Evolutionary conservation across 2,797 vertebrate species (phyloP), one percentile per base, ranked within the genome.

Genomic region (Novumbra hubbsi): DNA sequence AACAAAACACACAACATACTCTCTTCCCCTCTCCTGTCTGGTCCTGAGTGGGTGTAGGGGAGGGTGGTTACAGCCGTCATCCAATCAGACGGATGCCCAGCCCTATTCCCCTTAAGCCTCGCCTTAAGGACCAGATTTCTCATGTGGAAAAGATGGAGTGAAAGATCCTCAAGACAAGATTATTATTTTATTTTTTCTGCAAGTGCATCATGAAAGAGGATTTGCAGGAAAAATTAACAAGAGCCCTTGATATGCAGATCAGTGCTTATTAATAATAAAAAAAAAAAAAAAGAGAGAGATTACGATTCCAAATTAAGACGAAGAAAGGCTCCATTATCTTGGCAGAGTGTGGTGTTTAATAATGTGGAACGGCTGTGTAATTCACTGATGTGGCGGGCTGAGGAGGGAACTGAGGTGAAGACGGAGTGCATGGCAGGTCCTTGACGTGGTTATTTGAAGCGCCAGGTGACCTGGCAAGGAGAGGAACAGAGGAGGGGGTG

Each of bases 201-300:
- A 71, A 80, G 78, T 66, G 72, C 81, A 81, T 85, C 78, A 80
- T 81, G 84, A 88, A 87, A 81, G 81, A 76, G 84, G 83, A 92
- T 92, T 88, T 82, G 85, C 91, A 89, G 90, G 84, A 93, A 91
- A 91, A 93, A 94, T 93, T 92, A 93, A 92, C 85, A 88, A 88
- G 88, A 91, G 88, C 91, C 92, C 92, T 94, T 94, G 93, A 95
- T 93, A 94, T 94, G 93, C 91, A 94, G 93, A 94, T 93, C 88
- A 90, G 78, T 5, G 87, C 90, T 90, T 90, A 92, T 94, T 94
- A 95, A 95, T 95, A 93, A 95, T 92, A 94, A 93, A 94, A 93
- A 91, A 93, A 94, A 93, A 93, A 95, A 93, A 94, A 93, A 94
- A 93, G 91, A 93, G 94, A 93, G 90, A 93, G 93, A 95, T 95